Conservation (phyloP, 1,140 invertebrate species). For the Cherax destructor region DNA sequence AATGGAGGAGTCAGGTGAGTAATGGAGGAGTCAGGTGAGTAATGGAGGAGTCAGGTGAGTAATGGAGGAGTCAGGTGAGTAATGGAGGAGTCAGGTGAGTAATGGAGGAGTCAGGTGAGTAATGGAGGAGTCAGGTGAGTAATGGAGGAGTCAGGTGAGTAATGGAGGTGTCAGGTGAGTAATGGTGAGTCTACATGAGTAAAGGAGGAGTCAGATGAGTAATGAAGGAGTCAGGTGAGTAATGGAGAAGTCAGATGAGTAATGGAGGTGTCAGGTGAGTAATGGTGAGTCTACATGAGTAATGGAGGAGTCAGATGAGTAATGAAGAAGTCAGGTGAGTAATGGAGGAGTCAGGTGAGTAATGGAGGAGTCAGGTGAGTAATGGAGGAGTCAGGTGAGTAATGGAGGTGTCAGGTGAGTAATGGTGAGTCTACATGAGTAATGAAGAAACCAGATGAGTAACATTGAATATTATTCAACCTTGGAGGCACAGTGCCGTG, state of each 20-base stretch:
- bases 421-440: background rate
- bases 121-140: conserved; percentile 44
- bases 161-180: too few relatives aligned
- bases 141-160: background rate
- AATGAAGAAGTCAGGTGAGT: too few relatives aligned
- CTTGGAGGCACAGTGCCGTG: background rate
- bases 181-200: too few relatives aligned
- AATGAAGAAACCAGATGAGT: background rate
- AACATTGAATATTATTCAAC: background rate
- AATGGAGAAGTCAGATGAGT: background rate
- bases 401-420: background rate
- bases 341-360: too few relatives aligned
- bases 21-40: background rate
- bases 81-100: background rate
- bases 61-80: background rate
- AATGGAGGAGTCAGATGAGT: background rate
- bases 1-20: background rate
- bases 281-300: background rate
- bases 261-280: background rate
- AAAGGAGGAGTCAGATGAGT: background rate
- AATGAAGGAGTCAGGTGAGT: background rate
- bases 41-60: background rate
- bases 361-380: too few relatives aligned
- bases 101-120: conserved; percentile 11
- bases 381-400: too few relatives aligned